Evolutionary conservation across 2,888 invertebrate species (phyloP).

Genomic region (Podotricha telesiphe): DNA sequence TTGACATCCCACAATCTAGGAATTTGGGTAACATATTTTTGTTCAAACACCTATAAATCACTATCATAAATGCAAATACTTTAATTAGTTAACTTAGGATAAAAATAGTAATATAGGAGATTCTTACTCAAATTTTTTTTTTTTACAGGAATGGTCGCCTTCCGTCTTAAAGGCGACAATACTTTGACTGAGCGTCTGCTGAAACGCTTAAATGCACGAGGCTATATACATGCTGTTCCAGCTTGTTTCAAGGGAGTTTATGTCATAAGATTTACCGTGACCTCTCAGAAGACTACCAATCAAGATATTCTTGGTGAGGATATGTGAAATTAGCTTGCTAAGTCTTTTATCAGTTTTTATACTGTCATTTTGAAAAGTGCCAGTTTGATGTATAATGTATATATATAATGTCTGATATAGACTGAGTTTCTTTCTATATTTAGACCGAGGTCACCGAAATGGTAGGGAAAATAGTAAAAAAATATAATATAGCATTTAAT

Average conservation of each 20-base stretch:
- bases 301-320: conserved; percentile 86
- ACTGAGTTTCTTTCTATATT: too few species aligned
- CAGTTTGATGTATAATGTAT: too few species aligned
- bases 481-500: too few species aligned
- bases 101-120: too few species aligned
- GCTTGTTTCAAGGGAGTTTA: conserved; percentile 95
- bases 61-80: too few species aligned
- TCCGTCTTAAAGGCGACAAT: conserved; percentile 93
- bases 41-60: too few species aligned
- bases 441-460: too few species aligned
- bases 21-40: conserved; percentile 85
- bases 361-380: too few species aligned
- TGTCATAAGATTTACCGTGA: conserved; percentile 96
- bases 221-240: conserved; percentile 96
- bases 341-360: background rate
- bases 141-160: conserved; percentile 91
- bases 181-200: conserved; percentile 93
- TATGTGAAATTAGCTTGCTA: background rate
- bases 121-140: background rate
- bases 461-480: too few species aligned
- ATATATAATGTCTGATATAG: too few species aligned
- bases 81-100: too few species aligned
- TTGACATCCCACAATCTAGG: conserved; percentile 94
- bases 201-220: conserved; percentile 93
- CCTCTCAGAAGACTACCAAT: conserved; percentile 92